A percentile compares a stretch with the other conserved stretches of the same genome.
phyloP scores from a whole-genome alignment of 2,888 invertebrate genomes.

The Mechanitis messenoides region DNA sequence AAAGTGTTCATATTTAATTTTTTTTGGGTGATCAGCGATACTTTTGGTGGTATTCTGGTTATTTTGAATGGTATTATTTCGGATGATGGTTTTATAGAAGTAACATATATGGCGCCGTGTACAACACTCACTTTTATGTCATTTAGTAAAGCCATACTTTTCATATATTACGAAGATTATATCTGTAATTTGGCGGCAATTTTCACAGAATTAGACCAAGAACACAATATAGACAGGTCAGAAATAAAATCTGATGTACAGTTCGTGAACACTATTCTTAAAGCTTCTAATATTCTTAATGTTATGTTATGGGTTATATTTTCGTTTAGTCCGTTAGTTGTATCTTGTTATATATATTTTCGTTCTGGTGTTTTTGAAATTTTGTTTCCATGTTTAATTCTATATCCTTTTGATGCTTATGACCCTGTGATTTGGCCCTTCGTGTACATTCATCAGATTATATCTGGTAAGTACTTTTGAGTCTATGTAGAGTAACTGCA shows the following conservation, averaged over 20 bases:
- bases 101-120: neutral
- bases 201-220: neutral
- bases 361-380: conserved; percentile 40
- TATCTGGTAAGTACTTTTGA: conserved; percentile 41
- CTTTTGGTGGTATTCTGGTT: conserved; percentile 33
- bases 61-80: neutral
- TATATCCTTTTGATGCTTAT: conserved; percentile 54
- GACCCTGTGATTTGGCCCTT: conserved; percentile 47
- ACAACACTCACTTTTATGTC: neutral
- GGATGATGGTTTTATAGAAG: neutral
- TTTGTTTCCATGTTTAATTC: conserved; percentile 43
- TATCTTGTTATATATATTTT: conserved; percentile 42
- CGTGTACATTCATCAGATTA: conserved; percentile 49
- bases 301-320: conserved; percentile 36
- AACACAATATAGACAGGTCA: neutral
- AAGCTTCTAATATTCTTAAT: conserved; percentile 26
- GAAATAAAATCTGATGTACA: neutral
- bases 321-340: conserved; percentile 38
- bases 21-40: conserved; percentile 38
- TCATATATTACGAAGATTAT: neutral
- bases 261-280: neutral
- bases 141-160: neutral
- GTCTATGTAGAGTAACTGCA: no score
- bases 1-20: conserved; percentile 39
- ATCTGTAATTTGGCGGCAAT: neutral